Conservation (phyloP, 2,797 vertebrate species). For the Microctenopoma stevenorrisi region DNA sequence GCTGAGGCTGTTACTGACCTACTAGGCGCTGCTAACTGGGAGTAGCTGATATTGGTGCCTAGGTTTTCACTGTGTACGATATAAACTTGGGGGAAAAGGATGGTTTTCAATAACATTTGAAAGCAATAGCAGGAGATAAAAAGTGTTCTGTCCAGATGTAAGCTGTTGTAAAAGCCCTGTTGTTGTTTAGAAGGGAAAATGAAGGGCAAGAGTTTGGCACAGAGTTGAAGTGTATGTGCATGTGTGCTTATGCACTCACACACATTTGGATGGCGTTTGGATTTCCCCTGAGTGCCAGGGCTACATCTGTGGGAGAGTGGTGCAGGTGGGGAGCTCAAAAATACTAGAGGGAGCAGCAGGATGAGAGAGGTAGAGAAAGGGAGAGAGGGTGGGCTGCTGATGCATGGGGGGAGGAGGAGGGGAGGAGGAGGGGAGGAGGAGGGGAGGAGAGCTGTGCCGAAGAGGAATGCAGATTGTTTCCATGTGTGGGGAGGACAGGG, state of each 20-base stretch:
- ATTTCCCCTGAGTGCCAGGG: slow-evolving; percentile 72
- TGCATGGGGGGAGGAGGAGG: slow-evolving; percentile 32
- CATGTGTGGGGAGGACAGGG: slow-evolving; percentile 79
- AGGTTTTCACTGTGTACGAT: slow-evolving; percentile 33
- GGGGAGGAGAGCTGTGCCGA: slow-evolving; percentile 57
- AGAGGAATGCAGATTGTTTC: slow-evolving; percentile 82
- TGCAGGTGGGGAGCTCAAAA: slow-evolving; percentile 77
- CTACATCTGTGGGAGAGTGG: slow-evolving; percentile 77
- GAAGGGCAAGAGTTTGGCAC: slow-evolving; percentile 68
- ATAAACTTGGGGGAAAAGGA: slow-evolving; percentile 37
- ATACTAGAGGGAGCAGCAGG: slow-evolving; percentile 69
- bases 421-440: slow-evolving; percentile 5
- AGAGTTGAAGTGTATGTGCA: slow-evolving; percentile 48
- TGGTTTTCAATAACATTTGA: slow-evolving; percentile 56
- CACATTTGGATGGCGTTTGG: slow-evolving; percentile 65
- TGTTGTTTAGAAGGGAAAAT: slow-evolving; percentile 56
- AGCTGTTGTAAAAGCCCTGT: slow-evolving; percentile 52
- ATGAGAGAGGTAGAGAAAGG: slow-evolving; percentile 40
- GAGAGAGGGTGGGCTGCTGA: slow-evolving; percentile 59
- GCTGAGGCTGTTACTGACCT: slow-evolving; percentile 71
- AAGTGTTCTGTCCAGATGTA: slow-evolving; percentile 52
- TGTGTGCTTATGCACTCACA: slow-evolving; percentile 35
- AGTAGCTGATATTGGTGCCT: slow-evolving; percentile 44
- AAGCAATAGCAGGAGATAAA: slow-evolving; percentile 55
- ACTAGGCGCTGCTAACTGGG: slow-evolving; percentile 71